Base-by-base conservation (phyloP, 2,888 invertebrate species). In the Oxystoma pomonae region DNA sequence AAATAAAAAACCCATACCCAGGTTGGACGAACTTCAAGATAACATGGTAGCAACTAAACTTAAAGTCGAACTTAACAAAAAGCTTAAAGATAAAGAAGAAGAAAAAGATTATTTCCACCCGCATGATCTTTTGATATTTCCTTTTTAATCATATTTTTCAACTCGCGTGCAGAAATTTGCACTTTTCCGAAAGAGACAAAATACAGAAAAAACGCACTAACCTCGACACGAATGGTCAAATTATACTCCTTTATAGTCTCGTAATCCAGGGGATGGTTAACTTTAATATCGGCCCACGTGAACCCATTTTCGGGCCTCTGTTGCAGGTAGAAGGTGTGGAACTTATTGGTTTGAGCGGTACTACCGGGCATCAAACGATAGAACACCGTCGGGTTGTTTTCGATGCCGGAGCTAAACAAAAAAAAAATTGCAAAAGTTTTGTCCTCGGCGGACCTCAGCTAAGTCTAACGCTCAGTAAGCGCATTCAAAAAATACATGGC, bases 161-260 rank as follows among this genome's bases (percentile, higher is more conserved):
- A n/a, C n/a, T n/a, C n/a, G n/a, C n/a, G n/a, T n/a, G n/a, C n/a
- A n/a, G n/a, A n/a, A n/a, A n/a, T n/a, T n/a, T n/a, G n/a, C n/a
- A n/a, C n/a, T n/a, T n/a, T n/a, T n/a, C n/a, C n/a, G n/a, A n/a
- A n/a, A 18, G 21, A 18, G 9, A 50, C 7, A 59, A 20, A 16
- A 18, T 16, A 18, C 59, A 20, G 16, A n/a, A 52, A 3, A 18
- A 20, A 50, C 17, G 51, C 12, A 77, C 87, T 85, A 81, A 95
- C 96, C 92, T 96, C 96, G 60, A 96, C 96, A 79, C 96, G 89
- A 81, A 96, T 93, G 9, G 96, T 96, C 73, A 96, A 84, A 84
- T 96, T 96, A 81, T 96, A 96, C 78, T 96, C 95, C 83, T 94
- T 94, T 80, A 96, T 95, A 74, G 90, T 92, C 81, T 96, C 96